Conservation (phyloP, 2,113 vertebrate genomes). For the Erythrocercus mccallii region DNA sequence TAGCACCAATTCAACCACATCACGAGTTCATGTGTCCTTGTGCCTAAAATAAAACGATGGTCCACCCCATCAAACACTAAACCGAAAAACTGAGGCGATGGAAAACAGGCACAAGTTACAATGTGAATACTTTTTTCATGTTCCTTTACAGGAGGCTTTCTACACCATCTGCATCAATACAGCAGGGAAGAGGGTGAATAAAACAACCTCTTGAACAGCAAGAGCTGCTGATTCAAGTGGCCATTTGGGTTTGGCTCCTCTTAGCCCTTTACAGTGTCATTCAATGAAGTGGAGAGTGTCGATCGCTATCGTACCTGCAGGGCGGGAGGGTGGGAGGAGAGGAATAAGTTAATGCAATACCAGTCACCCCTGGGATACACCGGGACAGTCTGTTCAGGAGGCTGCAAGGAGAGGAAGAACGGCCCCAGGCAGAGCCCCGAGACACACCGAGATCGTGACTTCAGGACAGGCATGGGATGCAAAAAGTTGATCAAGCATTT, state of each 20-base stretch:
- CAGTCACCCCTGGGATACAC: not conserved
- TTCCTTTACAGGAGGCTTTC: not conserved
- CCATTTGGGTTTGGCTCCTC: not conserved
- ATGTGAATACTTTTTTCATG: rapidly evolving
- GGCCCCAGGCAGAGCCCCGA: too few relatives aligned
- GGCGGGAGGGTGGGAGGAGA: not conserved
- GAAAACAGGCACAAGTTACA: not conserved
- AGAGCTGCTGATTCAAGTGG: not conserved
- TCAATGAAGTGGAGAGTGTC: rapidly evolving
- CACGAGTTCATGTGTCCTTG: rapidly evolving
- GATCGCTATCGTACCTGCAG: rapidly evolving
- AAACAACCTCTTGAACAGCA: not conserved
- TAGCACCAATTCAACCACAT: not conserved
- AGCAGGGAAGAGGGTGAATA: not conserved
- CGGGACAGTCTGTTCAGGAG: not conserved
- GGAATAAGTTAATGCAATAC: not conserved
- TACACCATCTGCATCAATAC: rapidly evolving
- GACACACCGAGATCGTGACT: not conserved
- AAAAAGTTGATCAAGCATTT: too few relatives aligned
- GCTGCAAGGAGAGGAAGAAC: not conserved
- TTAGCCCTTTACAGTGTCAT: rapidly evolving
- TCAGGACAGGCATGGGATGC: rapidly evolving
- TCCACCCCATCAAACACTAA: not conserved
- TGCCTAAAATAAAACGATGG: rapidly evolving
- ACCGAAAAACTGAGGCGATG: not conserved